Evolutionary conservation across 2,113 vertebrate genomes (phyloP), one percentile per base, ranked within the genome.

Genomic region (Apodemus speciosus): DNA sequence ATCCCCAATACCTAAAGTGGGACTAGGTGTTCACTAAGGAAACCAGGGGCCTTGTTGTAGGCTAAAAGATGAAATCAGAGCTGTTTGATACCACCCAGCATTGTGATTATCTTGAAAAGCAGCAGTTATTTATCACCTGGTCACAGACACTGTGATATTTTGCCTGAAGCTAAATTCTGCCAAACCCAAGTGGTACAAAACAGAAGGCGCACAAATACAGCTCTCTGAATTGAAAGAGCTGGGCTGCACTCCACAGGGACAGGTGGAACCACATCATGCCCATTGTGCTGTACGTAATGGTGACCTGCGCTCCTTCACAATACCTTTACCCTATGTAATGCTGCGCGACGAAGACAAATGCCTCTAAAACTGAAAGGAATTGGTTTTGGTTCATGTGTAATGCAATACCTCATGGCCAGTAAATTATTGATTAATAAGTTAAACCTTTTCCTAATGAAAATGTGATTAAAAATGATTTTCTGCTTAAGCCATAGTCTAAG

Each of bases 361-460:
- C 53, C 13, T 85, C 32, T 35, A 81, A 90, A 94, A 90, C 23
- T 64, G 18, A 49, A 77, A 91, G 86, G n/a, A 89, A 95, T 73
- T 40, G 20, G 9, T 30, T 79, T 85, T 93, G 60, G 91, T 88
- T 56, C 68, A 88, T 85, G 94, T 15, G 23, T 94, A 90, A 60
- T 11, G 14, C 7, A 96, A 96, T 43, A 75, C 84, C 58, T 89
- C 51, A 88, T 2, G 87, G 18, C 73, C n/a, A 23, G 88, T 95
- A 60, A 96, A 92, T 97, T 80, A 96, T 96, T 97, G 90, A 94
- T 94, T 77, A 92, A 76, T 88, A 92, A 85, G 66, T 85, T 93
- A 94, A 95, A 91, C 30, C 43, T 66, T 85, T 93, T 94, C 76
- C 40, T 95, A 95, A 95, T 73, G 72, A 89, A 94, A 93, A 94